These are phyloP conservation scores for Hormaphis cornu DNA, from an alignment of 1,140 invertebrate genomes.

Conservation along the genomic window DNA sequence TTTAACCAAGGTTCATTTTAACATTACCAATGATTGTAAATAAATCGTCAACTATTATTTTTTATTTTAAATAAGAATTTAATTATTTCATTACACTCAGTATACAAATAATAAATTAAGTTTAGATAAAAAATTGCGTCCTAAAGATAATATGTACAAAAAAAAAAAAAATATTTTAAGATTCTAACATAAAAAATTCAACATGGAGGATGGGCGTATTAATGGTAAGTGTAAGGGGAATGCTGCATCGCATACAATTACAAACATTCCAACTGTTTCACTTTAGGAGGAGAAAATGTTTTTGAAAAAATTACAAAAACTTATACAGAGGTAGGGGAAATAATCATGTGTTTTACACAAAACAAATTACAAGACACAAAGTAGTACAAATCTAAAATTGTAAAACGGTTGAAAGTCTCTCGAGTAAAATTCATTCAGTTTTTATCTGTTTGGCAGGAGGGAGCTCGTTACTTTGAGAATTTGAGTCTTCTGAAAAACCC, in stretches of 20 bases:
- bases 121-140: slow-evolving; percentile 12
- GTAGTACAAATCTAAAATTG: too few species aligned
- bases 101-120: slow-evolving; percentile 17
- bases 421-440: slow-evolving; percentile 46
- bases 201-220: background rate
- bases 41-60: background rate
- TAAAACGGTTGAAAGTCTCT: too few species aligned
- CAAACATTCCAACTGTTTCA: background rate
- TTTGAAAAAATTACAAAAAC: background rate
- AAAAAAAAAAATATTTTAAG: background rate
- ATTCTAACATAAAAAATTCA: background rate
- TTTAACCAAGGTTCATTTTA: background rate
- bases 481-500: slow-evolving; percentile 81
- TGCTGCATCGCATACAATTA: background rate
- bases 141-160: slow-evolving; percentile 26
- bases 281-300: background rate
- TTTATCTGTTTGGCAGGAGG: slow-evolving; percentile 66
- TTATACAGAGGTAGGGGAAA: slow-evolving; percentile 7
- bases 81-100: background rate
- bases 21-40: background rate
- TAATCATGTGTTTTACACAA: background rate
- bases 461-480: slow-evolving; percentile 74
- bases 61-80: background rate
- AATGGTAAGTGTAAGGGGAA: background rate
- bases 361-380: slow-evolving; percentile 2